Percentiles rank a stretch among this genome's conserved stretches.
phyloP scores from a whole-genome alignment of 2,888 invertebrate genomes.

The Pollenia amentaria region DNA sequence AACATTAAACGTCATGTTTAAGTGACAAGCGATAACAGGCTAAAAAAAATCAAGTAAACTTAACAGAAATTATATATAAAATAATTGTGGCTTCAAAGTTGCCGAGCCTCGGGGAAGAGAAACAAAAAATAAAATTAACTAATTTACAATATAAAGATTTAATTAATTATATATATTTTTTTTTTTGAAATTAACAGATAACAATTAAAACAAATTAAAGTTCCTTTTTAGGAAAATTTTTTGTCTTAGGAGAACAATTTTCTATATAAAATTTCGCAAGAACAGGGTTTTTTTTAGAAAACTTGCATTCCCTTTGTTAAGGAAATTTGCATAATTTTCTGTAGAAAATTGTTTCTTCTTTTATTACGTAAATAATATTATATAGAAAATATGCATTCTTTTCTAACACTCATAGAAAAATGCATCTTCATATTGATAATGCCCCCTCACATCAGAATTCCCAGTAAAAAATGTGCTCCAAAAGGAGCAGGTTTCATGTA shows the following conservation, averaged over 20 bases:
- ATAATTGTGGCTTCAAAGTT: neutral
- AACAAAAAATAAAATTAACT: neutral
- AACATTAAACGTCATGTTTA: slow-evolving; percentile 43
- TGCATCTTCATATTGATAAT: too few relatives aligned
- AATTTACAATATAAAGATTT: neutral
- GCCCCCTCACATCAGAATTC: too few relatives aligned
- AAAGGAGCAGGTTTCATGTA: too few relatives aligned
- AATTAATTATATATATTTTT: too few relatives aligned
- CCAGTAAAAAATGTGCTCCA: too few relatives aligned
- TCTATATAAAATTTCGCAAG: neutral
- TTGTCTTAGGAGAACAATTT: neutral
- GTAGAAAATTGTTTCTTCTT: neutral
- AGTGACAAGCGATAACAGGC: slow-evolving; percentile 11
- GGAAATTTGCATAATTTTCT: neutral
- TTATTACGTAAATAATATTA: neutral
- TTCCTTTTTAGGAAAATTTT: neutral
- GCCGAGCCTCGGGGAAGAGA: neutral
- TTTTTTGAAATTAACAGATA: too few relatives aligned
- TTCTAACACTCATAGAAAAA: too few relatives aligned
- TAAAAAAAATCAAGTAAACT: slow-evolving; percentile 20
- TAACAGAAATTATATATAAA: slow-evolving; percentile 54
- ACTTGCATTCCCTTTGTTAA: neutral
- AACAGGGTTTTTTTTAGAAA: neutral
- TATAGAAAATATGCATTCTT: neutral
- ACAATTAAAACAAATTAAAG: neutral